Evolutionary conservation across 2,113 vertebrate species (phyloP).

Genomic region (Cathartes aura): DNA sequence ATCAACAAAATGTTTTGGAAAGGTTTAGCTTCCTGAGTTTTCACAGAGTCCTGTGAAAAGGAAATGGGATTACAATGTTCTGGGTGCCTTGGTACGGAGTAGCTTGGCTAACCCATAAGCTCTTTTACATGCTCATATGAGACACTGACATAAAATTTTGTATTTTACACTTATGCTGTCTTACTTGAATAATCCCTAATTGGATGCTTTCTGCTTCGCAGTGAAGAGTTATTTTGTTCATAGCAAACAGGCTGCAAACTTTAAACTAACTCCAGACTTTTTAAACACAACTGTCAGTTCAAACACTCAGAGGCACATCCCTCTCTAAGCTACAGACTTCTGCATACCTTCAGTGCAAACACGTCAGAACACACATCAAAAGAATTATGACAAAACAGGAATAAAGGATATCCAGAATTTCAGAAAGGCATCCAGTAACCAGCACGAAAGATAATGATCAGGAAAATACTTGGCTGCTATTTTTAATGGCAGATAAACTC

Average conservation of each 20-base stretch:
- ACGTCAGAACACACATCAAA: not conserved
- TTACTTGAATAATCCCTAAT: not conserved
- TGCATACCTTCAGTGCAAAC: not conserved
- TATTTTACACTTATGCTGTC: not conserved
- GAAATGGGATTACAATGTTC: not conserved
- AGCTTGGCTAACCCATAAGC: not conserved
- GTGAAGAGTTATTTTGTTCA: not conserved
- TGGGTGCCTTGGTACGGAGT: not conserved
- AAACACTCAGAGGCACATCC: not conserved
- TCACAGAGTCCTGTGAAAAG: not conserved
- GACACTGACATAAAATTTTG: not conserved
- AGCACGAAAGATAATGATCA: rapidly evolving
- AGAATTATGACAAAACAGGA: not conserved
- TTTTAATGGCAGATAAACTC: not conserved
- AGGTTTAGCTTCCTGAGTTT: not conserved
- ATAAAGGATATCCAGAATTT: not conserved
- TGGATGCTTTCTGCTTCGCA: not conserved
- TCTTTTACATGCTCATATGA: not conserved
- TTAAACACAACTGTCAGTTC: not conserved
- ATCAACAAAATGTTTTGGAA: not conserved
- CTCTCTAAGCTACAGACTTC: not conserved
- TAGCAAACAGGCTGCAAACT: not conserved
- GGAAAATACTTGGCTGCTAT: not conserved
- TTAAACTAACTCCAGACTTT: not conserved
- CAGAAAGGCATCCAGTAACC: not conserved